A percentile compares a stretch with the other conserved stretches of the same genome.
These are phyloP conservation scores for Fratercula arctica DNA, from an alignment of 2,797 vertebrate species.

Conservation along the genomic window DNA sequence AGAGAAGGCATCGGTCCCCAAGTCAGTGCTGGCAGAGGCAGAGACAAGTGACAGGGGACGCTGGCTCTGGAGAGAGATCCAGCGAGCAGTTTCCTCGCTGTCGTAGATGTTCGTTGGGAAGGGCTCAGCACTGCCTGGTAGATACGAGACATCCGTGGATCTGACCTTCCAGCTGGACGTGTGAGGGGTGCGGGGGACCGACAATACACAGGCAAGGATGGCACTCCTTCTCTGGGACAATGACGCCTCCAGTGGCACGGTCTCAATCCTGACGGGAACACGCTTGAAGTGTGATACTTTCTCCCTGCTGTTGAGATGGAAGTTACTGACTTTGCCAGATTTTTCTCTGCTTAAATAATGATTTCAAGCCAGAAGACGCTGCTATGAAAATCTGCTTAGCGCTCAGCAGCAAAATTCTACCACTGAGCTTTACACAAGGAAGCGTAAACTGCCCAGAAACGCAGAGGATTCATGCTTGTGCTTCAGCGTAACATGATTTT, in stretches of 20 bases:
- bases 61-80: not conserved
- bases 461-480: not conserved
- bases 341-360: not conserved
- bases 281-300: not conserved
- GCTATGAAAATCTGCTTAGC: not conserved
- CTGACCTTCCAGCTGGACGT: not conserved
- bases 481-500: not conserved
- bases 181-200: not conserved
- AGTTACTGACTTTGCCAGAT: not conserved
- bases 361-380: not conserved
- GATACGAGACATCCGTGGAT: accelerated
- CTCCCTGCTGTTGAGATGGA: not conserved
- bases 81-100: not conserved
- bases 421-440: not conserved
- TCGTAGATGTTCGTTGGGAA: accelerated
- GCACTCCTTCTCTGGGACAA: not conserved
- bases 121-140: not conserved
- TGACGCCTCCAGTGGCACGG: not conserved
- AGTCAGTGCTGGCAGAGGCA: not conserved
- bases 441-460: not conserved
- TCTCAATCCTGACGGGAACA: not conserved
- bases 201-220: not conserved
- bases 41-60: accelerated
- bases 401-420: not conserved
- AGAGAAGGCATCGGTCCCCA: not conserved